Percentiles rank a stretch among this genome's conserved stretches.
Conservation (phyloP, 1,140 invertebrate species). For the Micrasema longulum region DNA sequence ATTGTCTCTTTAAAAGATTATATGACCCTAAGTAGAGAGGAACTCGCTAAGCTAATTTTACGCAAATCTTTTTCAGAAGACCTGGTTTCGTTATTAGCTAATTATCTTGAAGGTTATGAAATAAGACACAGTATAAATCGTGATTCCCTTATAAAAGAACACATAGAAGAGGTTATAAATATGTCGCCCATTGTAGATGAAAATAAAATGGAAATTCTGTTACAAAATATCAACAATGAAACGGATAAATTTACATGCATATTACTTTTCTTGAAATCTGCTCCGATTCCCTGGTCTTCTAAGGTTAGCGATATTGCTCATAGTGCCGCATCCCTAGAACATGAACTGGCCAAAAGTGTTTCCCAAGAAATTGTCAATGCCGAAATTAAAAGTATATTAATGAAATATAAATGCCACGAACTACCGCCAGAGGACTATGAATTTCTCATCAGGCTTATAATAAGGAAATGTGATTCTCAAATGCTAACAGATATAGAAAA, state of each 20-base stretch:
- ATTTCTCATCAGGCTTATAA: conserved; percentile 43
- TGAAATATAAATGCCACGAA: conserved; percentile 53
- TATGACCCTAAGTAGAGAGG: conserved; percentile 33
- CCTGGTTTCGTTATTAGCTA: conserved; percentile 36
- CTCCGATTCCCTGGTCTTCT: conserved; percentile 44
- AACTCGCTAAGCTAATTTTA: conserved; percentile 48
- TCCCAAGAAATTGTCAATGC: conserved; percentile 45
- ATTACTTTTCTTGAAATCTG: conserved; percentile 46
- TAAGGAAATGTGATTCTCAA: conserved; percentile 40
- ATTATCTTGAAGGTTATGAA: conserved; percentile 46
- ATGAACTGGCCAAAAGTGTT: conserved; percentile 26
- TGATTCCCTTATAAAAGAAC: conserved; percentile 48
- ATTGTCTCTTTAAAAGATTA: conserved; percentile 48
- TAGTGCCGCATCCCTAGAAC: conserved; percentile 20
- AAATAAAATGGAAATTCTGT: conserved; percentile 50
- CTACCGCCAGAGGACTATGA: conserved; percentile 48
- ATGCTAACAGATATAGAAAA: conserved; percentile 51
- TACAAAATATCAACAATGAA: conserved; percentile 45
- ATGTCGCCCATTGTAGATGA: conserved; percentile 47
- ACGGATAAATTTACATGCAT: conserved; percentile 46
- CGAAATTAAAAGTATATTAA: conserved; percentile 43
- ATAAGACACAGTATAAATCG: conserved; percentile 44
- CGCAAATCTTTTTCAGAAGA: conserved; percentile 51
- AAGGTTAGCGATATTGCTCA: conserved; percentile 43
- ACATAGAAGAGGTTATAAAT: conserved; percentile 49